Evolutionary conservation across 2,113 vertebrate genomes (phyloP).

Genomic region (Oreochromis spilurus): DNA sequence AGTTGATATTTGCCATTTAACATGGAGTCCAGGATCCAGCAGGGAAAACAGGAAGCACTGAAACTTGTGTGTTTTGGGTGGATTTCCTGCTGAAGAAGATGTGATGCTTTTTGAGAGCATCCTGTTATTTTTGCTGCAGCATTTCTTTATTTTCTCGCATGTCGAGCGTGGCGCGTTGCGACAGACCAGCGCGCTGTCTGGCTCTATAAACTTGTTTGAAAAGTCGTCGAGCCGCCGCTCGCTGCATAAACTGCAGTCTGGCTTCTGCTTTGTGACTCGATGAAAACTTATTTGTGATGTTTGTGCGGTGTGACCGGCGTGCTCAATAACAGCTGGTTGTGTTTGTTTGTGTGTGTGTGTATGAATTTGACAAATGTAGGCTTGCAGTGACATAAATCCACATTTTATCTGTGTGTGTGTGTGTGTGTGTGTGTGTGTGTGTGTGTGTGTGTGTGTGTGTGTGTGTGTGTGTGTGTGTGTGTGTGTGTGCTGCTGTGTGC

Average conservation of each 20-base stretch:
- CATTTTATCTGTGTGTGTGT: neutral
- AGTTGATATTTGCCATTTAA: neutral
- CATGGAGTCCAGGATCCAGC: neutral
- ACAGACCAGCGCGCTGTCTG: neutral
- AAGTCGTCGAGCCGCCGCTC: neutral
- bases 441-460: neutral
- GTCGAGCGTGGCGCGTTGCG: neutral
- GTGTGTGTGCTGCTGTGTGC: neutral
- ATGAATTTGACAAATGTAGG: neutral
- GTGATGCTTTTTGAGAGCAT: neutral
- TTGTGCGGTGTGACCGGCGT: neutral
- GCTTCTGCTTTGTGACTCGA: neutral
- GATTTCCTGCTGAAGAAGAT: neutral
- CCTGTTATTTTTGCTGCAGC: neutral
- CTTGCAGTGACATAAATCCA: neutral
- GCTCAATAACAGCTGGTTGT: neutral
- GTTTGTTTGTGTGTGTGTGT: neutral
- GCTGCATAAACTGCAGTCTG: neutral
- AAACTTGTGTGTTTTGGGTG: neutral
- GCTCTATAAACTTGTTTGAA: neutral
- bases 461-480: neutral
- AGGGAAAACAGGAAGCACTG: neutral
- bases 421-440: neutral
- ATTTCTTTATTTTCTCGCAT: neutral
- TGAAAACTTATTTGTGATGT: neutral